A percentile compares a stretch with the other conserved stretches of the same genome.
phyloP scores from a whole-genome alignment of 2,888 invertebrate species.

The Calameuta filiformis region DNA sequence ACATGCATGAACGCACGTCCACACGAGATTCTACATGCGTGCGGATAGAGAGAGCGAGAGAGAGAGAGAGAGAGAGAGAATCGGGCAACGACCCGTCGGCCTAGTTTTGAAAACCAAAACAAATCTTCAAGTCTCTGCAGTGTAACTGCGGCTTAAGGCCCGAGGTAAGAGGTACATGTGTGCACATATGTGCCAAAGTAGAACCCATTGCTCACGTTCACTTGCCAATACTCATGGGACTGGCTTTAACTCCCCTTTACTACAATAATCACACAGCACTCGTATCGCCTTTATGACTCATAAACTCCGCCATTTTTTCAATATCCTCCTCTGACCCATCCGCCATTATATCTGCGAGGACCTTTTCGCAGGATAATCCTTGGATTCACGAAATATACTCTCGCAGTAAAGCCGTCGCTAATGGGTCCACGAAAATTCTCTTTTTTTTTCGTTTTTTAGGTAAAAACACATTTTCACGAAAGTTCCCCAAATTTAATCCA shows the following conservation, averaged over 20 bases:
- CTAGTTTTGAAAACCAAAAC: constrained; percentile 62
- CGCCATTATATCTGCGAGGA: background rate
- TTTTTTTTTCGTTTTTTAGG: background rate
- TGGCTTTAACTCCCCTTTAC: background rate
- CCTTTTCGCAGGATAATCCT: background rate
- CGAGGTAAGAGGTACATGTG: constrained; percentile 7
- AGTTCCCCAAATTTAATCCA: background rate
- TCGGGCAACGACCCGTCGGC: constrained; percentile 53
- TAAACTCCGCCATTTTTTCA: background rate
- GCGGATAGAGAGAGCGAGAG: constrained; percentile 5
- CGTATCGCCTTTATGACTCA: background rate
- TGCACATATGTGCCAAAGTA: constrained; percentile 8
- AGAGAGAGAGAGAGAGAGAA: constrained; percentile 19
- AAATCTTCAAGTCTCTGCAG: constrained; percentile 35
- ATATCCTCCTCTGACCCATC: background rate
- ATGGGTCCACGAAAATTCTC: background rate
- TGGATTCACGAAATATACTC: background rate
- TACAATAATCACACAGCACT: background rate
- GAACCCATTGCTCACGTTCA: background rate
- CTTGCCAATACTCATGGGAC: background rate
- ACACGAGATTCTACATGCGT: background rate
- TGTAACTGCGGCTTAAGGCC: background rate
- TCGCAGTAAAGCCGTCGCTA: background rate
- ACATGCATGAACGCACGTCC: background rate
- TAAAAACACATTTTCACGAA: background rate